Conservation (phyloP, 1,140 invertebrate genomes). For the Telenomus remus region DNA sequence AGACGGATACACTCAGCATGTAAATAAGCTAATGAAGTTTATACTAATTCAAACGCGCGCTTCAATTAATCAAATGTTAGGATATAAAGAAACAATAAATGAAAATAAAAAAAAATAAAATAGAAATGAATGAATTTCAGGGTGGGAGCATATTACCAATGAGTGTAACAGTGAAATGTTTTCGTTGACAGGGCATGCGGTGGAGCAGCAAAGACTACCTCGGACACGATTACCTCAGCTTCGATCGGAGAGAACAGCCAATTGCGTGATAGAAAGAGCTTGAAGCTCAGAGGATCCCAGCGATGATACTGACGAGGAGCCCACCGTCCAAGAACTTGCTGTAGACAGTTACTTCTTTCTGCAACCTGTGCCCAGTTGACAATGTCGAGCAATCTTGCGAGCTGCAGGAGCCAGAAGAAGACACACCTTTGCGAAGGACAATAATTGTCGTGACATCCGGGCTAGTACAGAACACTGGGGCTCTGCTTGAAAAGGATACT, state of each 20-base stretch:
- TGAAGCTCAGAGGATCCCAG: slow-evolving; percentile 78
- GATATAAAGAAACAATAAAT: too few species aligned
- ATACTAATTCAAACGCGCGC: too few species aligned
- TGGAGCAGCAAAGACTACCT: slow-evolving; percentile 90
- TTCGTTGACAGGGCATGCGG: slow-evolving; percentile 87
- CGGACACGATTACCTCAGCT: slow-evolving; percentile 87
- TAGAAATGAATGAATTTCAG: slow-evolving; percentile 64
- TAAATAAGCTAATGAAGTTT: too few species aligned
- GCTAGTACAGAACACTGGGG: slow-evolving; percentile 95
- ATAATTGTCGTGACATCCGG: slow-evolving; percentile 93
- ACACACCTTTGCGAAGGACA: slow-evolving; percentile 94
- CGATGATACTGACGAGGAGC: slow-evolving; percentile 88
- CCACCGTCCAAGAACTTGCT: slow-evolving; percentile 89
- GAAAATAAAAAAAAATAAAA: too few species aligned
- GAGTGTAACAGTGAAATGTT: slow-evolving; percentile 87
- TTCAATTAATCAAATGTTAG: too few species aligned
- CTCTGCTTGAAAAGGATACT: slow-evolving; percentile 95
- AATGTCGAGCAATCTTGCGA: slow-evolving; percentile 89
- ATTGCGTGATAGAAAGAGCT: slow-evolving; percentile 68
- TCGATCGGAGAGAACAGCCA: slow-evolving; percentile 79
- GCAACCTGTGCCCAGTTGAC: slow-evolving; percentile 93
- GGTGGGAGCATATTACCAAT: slow-evolving; percentile 98
- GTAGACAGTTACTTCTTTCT: slow-evolving; percentile 95
- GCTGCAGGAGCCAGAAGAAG: slow-evolving; percentile 95
- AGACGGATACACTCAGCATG: too few species aligned